A percentile compares a stretch with the other conserved stretches of the same genome.
Evolutionary conservation across 2,113 vertebrate genomes (phyloP).

Genomic region (Toxotes chatareus): DNA sequence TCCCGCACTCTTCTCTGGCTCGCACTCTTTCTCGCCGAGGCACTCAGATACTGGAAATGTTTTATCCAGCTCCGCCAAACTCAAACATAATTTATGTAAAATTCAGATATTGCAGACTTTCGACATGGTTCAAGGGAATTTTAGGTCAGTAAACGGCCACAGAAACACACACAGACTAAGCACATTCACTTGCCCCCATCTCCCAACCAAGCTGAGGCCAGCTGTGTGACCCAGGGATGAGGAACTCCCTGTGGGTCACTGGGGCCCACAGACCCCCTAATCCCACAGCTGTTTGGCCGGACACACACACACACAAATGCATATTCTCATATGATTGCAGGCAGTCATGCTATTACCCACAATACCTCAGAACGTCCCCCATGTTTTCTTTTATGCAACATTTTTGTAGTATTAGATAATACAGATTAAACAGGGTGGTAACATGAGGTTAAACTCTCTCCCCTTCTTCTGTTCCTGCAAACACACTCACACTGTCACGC

Average conservation of each 20-base stretch:
- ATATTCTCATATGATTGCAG: conserved; percentile 13
- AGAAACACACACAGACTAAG: not conserved
- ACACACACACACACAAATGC: conserved; percentile 34
- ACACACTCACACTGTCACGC: not conserved
- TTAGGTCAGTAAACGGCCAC: not conserved
- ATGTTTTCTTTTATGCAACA: not conserved
- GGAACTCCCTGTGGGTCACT: conserved; percentile 50
- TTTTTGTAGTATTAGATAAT: not conserved
- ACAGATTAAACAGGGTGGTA: not conserved
- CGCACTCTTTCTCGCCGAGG: not conserved
- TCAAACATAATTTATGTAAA: conserved; percentile 10
- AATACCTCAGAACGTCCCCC: not conserved
- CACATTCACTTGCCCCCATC: not conserved
- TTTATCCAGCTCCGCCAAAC: conserved; percentile 12
- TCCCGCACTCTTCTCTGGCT: conserved; percentile 16
- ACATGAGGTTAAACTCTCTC: not conserved
- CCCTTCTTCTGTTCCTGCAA: not conserved
- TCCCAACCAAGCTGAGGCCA: conserved; percentile 47
- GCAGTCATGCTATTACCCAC: not conserved
- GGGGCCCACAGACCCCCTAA: conserved; percentile 56
- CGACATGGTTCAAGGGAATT: not conserved
- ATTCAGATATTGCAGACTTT: not conserved
- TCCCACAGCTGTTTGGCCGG: conserved; percentile 58
- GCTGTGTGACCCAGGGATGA: conserved; percentile 64
- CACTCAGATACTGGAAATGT: conserved; percentile 8